Evolutionary conservation across 2,113 vertebrate species (phyloP).

Genomic region (Papio anubis): DNA sequence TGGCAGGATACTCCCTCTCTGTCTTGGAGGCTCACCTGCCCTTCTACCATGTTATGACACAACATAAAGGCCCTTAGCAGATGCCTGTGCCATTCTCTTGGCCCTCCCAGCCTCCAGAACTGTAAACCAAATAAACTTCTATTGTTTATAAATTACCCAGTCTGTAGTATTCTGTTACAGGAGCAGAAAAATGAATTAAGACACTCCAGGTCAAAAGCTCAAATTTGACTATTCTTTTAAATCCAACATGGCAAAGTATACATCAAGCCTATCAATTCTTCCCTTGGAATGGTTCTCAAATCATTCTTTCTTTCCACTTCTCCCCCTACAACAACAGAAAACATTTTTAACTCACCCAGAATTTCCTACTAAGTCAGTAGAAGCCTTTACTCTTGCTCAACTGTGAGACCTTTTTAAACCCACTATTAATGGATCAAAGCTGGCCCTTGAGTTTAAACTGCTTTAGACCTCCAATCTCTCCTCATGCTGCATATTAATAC

Average conservation of each 20-base stretch:
- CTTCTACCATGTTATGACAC: neutral
- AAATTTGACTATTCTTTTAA: neutral
- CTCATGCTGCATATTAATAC: neutral
- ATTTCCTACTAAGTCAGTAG: neutral
- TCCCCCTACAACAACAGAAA: neutral
- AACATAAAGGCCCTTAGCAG: neutral
- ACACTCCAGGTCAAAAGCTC: neutral
- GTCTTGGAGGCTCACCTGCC: neutral
- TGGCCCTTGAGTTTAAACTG: neutral
- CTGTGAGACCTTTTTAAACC: neutral
- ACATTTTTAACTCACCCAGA: neutral
- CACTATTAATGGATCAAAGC: neutral
- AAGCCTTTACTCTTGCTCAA: neutral
- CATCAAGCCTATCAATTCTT: neutral
- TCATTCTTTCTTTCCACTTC: neutral
- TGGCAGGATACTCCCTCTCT: neutral
- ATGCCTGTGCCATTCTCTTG: neutral
- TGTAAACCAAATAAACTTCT: neutral
- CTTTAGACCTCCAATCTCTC: neutral
- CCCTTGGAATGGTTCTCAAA: slow-evolving; percentile 2
- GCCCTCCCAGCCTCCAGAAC: neutral
- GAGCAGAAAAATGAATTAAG: neutral
- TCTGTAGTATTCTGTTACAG: neutral
- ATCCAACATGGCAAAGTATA: neutral
- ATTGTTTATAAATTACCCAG: neutral